Base-by-base conservation (phyloP, 2,797 vertebrate genomes). In the Dallia pectoralis region DNA sequence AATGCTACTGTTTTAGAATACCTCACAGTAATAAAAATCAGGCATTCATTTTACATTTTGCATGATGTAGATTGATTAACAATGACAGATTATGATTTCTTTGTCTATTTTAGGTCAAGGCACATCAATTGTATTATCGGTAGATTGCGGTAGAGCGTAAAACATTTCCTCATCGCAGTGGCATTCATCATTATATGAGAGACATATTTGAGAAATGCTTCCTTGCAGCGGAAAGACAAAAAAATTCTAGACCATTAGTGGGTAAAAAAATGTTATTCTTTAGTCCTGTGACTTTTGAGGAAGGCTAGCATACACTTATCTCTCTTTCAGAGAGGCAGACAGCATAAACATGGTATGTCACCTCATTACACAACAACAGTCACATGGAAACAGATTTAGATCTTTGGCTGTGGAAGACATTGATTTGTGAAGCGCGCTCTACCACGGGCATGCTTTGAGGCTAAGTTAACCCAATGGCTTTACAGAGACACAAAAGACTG, bases 351-450 rank as follows among this genome's bases (percentile, higher is more conserved):
- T 76, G 68, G 63, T 14, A 25, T 30, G 59, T 84, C 67, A 53
- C 83, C 77, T 86, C 82, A 85, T 86, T 85, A 87, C 48, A 47
- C 59, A 70, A 76, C 61, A 69, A 68, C 47, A 72, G 63, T 51
- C 1, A 70, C 62, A 79, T 3, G 4, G 53, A 72, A 44, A 76
- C 69, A 30, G 62, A 48, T 27, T 68, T 51, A 40, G 30, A 67
- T 77, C 59, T 47, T 73, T 78, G 67, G 44, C 63, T 63, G 67
- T 33, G 29, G 25, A 56, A 67, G 63, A 74, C 40, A 25, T 49
- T 71, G 75, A 75, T 75, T 16, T 71, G 66, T 78, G 70, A 33
- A 74, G 56, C 68, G 36, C 48, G 75, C 56, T 69, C 47, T 51
- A 53, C 40, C 15, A 18, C 19, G 8, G n/a, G 69, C 64, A 74